Evolutionary conservation across 2,113 vertebrate genomes (phyloP).

Genomic region (Anoplopoma fimbria): DNA sequence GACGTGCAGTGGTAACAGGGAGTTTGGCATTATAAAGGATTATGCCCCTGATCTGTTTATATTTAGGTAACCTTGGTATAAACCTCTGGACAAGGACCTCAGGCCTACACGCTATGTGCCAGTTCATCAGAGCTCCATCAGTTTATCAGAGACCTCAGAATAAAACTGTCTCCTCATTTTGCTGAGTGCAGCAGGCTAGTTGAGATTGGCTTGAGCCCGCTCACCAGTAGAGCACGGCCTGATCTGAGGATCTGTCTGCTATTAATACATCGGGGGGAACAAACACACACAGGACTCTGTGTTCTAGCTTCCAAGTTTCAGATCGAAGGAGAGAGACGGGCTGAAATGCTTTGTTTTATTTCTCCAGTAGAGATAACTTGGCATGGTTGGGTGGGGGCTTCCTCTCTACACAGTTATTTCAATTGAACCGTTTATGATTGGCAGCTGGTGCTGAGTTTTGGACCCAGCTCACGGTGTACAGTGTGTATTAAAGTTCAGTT

Average conservation of each 20-base stretch:
- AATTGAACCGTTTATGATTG: slow-evolving; percentile 42
- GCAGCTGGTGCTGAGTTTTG: not conserved
- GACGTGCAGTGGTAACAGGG: slow-evolving; percentile 31
- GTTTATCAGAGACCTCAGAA: slow-evolving; percentile 44
- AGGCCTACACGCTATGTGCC: slow-evolving; percentile 12
- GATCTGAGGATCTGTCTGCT: slow-evolving; percentile 57
- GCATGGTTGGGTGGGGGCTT: not conserved
- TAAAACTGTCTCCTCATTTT: slow-evolving; percentile 45
- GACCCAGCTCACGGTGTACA: too few relatives aligned
- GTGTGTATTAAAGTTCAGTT: not conserved
- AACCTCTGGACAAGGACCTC: slow-evolving; percentile 31
- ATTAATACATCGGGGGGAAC: slow-evolving; percentile 61
- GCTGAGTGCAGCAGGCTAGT: slow-evolving; percentile 52
- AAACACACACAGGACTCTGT: slow-evolving; percentile 63
- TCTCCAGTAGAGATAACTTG: slow-evolving; percentile 12
- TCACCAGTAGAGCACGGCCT: slow-evolving; percentile 51
- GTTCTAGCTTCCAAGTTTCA: slow-evolving; percentile 52
- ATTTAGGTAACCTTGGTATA: slow-evolving; percentile 68
- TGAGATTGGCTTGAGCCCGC: slow-evolving; percentile 57
- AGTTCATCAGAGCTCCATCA: slow-evolving; percentile 34
- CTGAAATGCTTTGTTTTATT: slow-evolving; percentile 56
- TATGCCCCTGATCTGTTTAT: slow-evolving; percentile 66
- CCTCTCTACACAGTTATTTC: slow-evolving; percentile 39
- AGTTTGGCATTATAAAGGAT: slow-evolving; percentile 51
- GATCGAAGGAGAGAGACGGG: slow-evolving; percentile 1